Evolutionary conservation across 2,113 vertebrate genomes (phyloP), one percentile per base, ranked within the genome.

Genomic region (Corythoichthys haematopterus): DNA sequence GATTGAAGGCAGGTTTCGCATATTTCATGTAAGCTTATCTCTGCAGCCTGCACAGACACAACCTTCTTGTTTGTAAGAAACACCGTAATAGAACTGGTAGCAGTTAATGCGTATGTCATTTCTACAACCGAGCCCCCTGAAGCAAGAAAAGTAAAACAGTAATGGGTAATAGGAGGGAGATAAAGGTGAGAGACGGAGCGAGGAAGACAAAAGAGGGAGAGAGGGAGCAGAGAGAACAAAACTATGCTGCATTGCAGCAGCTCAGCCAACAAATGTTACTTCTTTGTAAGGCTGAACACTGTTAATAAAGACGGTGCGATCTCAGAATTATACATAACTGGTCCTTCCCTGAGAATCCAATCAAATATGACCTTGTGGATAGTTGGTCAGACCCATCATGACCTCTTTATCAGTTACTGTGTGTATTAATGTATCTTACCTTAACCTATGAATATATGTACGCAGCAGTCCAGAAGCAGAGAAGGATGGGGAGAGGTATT

Each of bases 221-320:
- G 64, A 64, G 66, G 56, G 65, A 77, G 78, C 76, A 62, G 78
- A 79, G 77, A 82, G 81, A 81, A 84, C 61, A 76, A 80, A 80
- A 74, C 14, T 77, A 69, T 87, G 80, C 80, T 87, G 87, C 87
- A 89, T 79, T 87, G 87, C 87, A 89, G 87, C 58, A 86, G 76
- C 63, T 68, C 64, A 79, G 71, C 64, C 65, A 65, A 82, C 83
- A 64, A 79, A 74, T 72, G 65, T 71, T 67, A 20, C 37, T 51
- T 71, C 52, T 82, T 80, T 76, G 68, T n/a, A 59, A 70, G 76
- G 72, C 75, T 12, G 16, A 77, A 64, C 72, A 71, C 68, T 55
- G 75, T 78, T 73, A 43, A 52, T 70, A 67, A 68, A 36, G 73
- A 64, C 35, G 4, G 45, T 72, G 46, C 55, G 64, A 59, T 83